These are phyloP conservation scores for Mesoclemmys tuberculata DNA, from an alignment of 2,113 vertebrate genomes.

Conservation along the genomic window DNA sequence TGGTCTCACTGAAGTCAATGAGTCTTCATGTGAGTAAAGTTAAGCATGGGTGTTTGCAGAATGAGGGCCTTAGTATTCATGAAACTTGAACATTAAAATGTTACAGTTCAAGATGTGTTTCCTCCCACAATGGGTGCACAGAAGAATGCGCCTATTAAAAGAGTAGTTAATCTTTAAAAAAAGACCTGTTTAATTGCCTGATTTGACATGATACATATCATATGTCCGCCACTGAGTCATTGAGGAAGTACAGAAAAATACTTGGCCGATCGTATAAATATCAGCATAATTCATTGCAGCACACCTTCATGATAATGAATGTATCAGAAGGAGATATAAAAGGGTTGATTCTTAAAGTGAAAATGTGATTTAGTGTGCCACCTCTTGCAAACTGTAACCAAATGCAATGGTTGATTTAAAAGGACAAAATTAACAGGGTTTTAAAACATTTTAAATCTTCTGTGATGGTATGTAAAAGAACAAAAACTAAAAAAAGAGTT, in stretches of 20 bases:
- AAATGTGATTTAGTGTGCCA: not conserved
- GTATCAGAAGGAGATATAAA: not conserved
- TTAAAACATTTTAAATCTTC: not conserved
- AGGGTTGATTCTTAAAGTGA: not conserved
- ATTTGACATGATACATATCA: not conserved
- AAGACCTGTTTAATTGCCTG: not conserved
- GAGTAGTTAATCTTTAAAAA: not conserved
- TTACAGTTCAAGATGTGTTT: not conserved
- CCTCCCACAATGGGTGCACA: not conserved
- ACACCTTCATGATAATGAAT: not conserved
- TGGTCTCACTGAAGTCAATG: not conserved
- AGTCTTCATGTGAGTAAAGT: not conserved
- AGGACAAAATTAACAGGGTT: not conserved
- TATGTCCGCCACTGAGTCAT: not conserved
- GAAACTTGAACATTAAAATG: not conserved
- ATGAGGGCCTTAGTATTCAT: rapidly evolving
- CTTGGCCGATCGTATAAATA: not conserved
- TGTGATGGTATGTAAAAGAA: not conserved
- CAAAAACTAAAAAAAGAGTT: not conserved
- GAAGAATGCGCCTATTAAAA: not conserved
- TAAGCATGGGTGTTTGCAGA: not conserved
- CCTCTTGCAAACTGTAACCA: not conserved
- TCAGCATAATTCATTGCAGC: not conserved
- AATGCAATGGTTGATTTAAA: not conserved
- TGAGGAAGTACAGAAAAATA: not conserved